A percentile compares a stretch with the other conserved stretches of the same genome.
Evolutionary conservation across 2,797 vertebrate genomes (phyloP).

Genomic region (Champsocephalus gunnari): DNA sequence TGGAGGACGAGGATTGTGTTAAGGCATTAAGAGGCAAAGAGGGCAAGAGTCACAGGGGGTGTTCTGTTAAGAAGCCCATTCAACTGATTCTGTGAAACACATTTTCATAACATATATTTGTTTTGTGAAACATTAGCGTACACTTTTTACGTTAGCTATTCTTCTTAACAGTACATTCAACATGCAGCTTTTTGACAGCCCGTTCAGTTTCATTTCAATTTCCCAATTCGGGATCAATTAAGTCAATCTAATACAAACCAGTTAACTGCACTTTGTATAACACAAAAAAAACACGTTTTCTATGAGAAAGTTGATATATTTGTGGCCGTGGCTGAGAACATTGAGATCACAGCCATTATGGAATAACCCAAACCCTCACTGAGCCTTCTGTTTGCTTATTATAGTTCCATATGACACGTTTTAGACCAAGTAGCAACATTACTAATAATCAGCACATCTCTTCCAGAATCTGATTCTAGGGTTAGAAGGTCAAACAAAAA

Average conservation of each 20-base stretch:
- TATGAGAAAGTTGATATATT: not conserved
- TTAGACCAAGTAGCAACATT: not conserved
- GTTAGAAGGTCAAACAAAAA: too few relatives aligned
- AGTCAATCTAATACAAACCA: too few relatives aligned
- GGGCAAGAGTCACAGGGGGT: not conserved
- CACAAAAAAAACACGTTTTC: not conserved
- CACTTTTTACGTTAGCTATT: not conserved
- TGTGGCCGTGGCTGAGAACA: not conserved
- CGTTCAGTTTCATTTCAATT: not conserved
- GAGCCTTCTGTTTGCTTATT: not conserved
- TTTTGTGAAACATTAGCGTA: not conserved
- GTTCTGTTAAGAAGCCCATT: not conserved
- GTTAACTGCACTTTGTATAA: not conserved
- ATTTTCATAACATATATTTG: not conserved
- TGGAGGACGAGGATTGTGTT: conserved; percentile 44
- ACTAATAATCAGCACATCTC: not conserved
- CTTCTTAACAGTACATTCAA: not conserved
- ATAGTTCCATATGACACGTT: not conserved
- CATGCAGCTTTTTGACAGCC: not conserved
- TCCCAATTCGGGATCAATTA: too few relatives aligned
- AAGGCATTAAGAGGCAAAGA: conserved; percentile 48
- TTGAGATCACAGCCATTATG: not conserved
- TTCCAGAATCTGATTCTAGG: not conserved
- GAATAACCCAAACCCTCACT: too few relatives aligned
- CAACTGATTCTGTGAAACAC: not conserved